Evolutionary conservation across 2,113 vertebrate genomes (phyloP), one percentile per base, ranked within the genome.

Genomic region (Nannospalax galili): DNA sequence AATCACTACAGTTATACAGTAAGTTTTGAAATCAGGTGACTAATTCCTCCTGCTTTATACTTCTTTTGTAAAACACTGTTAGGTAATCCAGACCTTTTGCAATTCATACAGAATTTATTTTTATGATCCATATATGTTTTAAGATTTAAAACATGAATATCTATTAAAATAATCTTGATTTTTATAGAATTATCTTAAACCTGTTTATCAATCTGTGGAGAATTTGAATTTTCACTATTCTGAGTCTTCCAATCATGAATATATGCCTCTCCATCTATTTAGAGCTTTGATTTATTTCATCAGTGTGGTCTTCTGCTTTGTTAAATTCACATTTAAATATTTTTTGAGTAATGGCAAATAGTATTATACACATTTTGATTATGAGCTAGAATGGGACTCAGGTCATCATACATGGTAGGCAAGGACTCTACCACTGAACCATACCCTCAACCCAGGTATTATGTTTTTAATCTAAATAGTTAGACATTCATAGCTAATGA

Each of bases 131-230:
- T 65, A 32, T 42, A 32, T 30, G 37, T 73, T 95, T 95, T 73
- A 35, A 96, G 60, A 78, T 88, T 52, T 86, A n/a, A 64, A 88
- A 65, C 52, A 37, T 69, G 30, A 42, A 30, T 62, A 93, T n/a
- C 69, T 86, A 89, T 84, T 6, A 80, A 93, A 91, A 90, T 58
- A 28, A 74, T 67, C 60, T 62, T 74, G 30, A 95, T 72, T 88
- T 85, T 85, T 64, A 69, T 60, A 95, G 35, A 58, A 93, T 91
- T 80, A 70, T 45, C 48, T 92, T 82, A 95, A 92, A 81, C 16
- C 64, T 92, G 22, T 70, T 26, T 52, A 58, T 84, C 28, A 84
- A 56, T 88, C 17, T 87, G 17, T 58, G 37, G 16, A 73, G 26
- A 74, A 87, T 4, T 72, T 24, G 75, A 56, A 90, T 69, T 70